Evolutionary conservation across 2,113 vertebrate genomes (phyloP), one percentile per base, ranked within the genome.

Genomic region (Perca fluviatilis): DNA sequence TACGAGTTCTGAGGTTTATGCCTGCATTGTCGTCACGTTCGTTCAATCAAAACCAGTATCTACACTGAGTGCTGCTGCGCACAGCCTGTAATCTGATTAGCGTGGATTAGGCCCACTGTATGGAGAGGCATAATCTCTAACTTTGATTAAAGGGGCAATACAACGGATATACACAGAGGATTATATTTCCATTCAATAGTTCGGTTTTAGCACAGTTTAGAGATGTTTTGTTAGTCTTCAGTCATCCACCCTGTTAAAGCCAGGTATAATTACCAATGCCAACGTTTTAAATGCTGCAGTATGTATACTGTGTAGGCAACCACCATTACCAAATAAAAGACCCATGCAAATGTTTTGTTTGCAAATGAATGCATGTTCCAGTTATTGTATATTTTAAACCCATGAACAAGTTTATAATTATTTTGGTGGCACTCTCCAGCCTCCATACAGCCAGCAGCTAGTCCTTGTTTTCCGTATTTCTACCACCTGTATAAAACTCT

Each of bases 1-100:
- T 94, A 93, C 5, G 75, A 23, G 43, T 77, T 82, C 50, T 71
- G 66, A 80, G 53, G 79, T 73, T 82, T 40, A 25, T 73, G 69
- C 3, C 16, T 83, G 51, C 70, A 54, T 84, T 57, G 88, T 85
- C 27, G 69, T 86, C 84, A 78, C 23, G 58, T 88, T 89, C 87
- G 77, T 85, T 92, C 89, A 90, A 83, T 91, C 91, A 88, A 68
- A 77, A 79, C 25, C 1, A 53, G 23, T 79, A 86, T 91, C 82
- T 84, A 23, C 58, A 63, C 14, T 6, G 30, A 80, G 74, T 43
- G 83, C 74, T 79, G 82, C 68, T 63, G n/a, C 13, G 19, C 68
- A 75, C 86, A 82, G 67, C 46, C 79, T 72, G 43, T 93, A 92
- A 94, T 92, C 90, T 88, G 91, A 92, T 93, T 92, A 91, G 58